Evolutionary conservation across 2,797 vertebrate species (phyloP).

Genomic region (Neosalanx taihuensis): DNA sequence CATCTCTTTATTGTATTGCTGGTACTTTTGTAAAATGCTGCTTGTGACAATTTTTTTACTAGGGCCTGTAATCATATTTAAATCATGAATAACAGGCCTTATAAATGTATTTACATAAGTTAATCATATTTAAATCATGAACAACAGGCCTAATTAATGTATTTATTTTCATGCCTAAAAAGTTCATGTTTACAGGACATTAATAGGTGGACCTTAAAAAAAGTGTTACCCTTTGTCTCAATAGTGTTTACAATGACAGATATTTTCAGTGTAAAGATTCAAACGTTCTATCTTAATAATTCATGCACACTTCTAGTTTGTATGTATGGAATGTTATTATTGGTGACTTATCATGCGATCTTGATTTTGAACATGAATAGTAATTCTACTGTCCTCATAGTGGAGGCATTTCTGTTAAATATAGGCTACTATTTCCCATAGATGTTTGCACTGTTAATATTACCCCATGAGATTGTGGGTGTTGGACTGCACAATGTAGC

Average conservation of each 20-base stretch:
- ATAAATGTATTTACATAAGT: conserved; percentile 65
- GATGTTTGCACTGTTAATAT: conserved; percentile 13
- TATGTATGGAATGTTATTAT: background rate
- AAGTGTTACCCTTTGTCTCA: conserved; percentile 7
- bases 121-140: conserved; percentile 79
- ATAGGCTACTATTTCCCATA: conserved; percentile 38
- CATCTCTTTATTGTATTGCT: conserved; percentile 40
- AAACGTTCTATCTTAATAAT: conserved; percentile 33
- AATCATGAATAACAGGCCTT: conserved; percentile 77
- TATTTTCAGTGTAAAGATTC: background rate
- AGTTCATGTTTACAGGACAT: conserved; percentile 30
- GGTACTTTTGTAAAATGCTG: conserved; percentile 56
- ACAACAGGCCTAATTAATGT: conserved; percentile 68
- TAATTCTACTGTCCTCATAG: conserved; percentile 34
- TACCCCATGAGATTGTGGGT: conserved; percentile 21
- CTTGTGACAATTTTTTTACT: conserved; percentile 61
- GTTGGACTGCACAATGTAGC: conserved; percentile 64
- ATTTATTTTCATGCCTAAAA: conserved; percentile 55
- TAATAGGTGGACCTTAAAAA: conserved; percentile 34
- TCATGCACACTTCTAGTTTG: background rate
- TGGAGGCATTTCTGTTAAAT: conserved; percentile 17
- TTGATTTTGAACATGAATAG: conserved; percentile 51
- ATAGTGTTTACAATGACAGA: conserved; percentile 1
- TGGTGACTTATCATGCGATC: conserved; percentile 26
- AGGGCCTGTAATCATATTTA: conserved; percentile 76